Percentiles rank a stretch among this genome's conserved stretches.
Conservation (phyloP, 2,113 vertebrate genomes). For the Sminthopsis crassicaudata region DNA sequence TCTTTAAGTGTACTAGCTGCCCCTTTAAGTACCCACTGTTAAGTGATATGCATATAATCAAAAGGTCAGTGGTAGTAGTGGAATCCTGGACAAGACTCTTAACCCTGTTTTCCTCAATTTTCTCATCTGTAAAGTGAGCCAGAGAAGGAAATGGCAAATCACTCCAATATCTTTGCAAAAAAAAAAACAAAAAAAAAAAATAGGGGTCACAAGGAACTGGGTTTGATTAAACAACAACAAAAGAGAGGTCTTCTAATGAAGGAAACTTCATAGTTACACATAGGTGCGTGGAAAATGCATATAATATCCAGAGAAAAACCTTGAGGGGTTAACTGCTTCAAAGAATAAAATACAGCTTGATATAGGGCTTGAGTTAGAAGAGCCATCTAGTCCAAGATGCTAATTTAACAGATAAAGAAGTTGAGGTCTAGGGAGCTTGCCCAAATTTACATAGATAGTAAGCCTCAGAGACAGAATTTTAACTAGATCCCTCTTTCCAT, state of each 20-base stretch:
- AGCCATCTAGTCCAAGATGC: not conserved
- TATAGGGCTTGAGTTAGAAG: not conserved
- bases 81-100: not conserved
- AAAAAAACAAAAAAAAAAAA: not conserved
- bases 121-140: not conserved
- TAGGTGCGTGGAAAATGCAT: not conserved
- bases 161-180: not conserved
- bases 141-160: not conserved
- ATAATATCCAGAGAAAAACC: not conserved
- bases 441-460: not conserved
- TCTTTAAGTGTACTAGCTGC: not conserved
- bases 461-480: not conserved
- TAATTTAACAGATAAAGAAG: not conserved
- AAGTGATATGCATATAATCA: not conserved
- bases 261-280: not conserved
- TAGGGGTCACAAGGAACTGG: not conserved
- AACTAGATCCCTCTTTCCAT: not conserved
- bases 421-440: not conserved
- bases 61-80: not conserved
- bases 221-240: not conserved
- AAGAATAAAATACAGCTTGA: not conserved
- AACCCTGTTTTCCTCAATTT: not conserved
- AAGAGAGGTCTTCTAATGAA: not conserved
- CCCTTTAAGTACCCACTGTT: not conserved
- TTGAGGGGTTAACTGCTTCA: not conserved